A percentile compares a stretch with the other conserved stretches of the same genome.
Evolutionary conservation across 2,797 vertebrate genomes (phyloP).

Genomic region (Neoniphon sammara): DNA sequence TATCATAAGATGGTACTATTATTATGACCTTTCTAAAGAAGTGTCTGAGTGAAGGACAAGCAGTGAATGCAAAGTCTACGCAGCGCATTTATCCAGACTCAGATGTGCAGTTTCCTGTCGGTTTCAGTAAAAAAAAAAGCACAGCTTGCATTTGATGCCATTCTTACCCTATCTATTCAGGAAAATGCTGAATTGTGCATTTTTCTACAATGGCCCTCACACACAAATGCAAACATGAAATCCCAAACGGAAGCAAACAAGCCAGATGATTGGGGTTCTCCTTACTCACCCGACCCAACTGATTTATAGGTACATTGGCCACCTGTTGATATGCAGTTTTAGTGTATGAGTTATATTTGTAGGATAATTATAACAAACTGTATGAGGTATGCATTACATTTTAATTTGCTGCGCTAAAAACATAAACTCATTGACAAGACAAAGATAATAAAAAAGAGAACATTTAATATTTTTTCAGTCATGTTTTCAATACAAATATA

Average conservation of each 20-base stretch:
- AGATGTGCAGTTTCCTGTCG: not conserved
- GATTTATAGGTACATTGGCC: conserved; percentile 25
- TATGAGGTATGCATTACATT: not conserved
- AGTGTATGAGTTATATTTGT: not conserved
- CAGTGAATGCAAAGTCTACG: not conserved
- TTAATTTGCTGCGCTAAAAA: not conserved
- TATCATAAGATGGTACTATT: conserved; percentile 48
- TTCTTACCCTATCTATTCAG: conserved; percentile 40
- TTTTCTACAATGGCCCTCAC: conserved; percentile 63
- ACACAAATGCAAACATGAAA: conserved; percentile 48
- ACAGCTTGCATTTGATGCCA: conserved; percentile 30
- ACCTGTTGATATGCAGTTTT: conserved; percentile 63
- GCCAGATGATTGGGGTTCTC: conserved; percentile 32
- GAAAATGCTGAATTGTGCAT: conserved; percentile 71
- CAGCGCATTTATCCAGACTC: not conserved
- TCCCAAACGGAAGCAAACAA: conserved; percentile 55
- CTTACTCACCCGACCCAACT: conserved; percentile 5
- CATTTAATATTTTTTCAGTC: conserved; percentile 7
- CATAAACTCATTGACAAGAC: not conserved
- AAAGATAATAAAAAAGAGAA: conserved; percentile 10
- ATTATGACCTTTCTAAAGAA: conserved; percentile 75
- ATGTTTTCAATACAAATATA: conserved; percentile 61
- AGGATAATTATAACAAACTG: not conserved
- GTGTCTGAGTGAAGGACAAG: conserved; percentile 58
- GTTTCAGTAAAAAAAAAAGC: not conserved